Base-by-base conservation (phyloP, 2,888 invertebrate species). In the Ernsta delagoae region DNA sequence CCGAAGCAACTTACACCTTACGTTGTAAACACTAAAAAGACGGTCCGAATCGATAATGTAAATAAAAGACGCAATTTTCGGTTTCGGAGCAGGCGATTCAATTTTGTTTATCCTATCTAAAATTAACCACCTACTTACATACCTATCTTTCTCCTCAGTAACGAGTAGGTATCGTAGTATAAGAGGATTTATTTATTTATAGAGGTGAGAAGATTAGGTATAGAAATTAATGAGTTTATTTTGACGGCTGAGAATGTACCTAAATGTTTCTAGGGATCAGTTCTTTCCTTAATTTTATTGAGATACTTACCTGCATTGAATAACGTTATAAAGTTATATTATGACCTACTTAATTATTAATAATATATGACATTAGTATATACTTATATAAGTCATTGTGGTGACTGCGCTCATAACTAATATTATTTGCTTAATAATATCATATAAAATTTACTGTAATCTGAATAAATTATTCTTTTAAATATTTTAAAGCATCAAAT, bases 91-190 rank as follows among this genome's bases (percentile, higher is more conserved):
- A 63, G 57, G 43, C 59, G 59, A 61, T 48, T 62, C 8, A 31
- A 61, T 36, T 67, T 70, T 50, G 56, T 64, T 64, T 60, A 71
- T 60, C 56, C 36, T 70, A 59, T 71, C 66, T 71, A 64, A 71
- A 71, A 67, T 70, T 67, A 68, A 65, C 24, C 43, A 63, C 43
- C 56, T 36, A 24, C 45, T 70, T 67, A 68, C 61, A 12, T 36
- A 63, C 43, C 56, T 36, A 24, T 41, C 34, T 62, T 66, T 59
- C 50, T 63, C 54, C 39, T 45, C 43, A 53, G 60, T 34, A 48
- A 56, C 54, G 56, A 64, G 56, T 24, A 24, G 24, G 24, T 24
- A 24, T 24, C 24, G 24, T 24, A 24, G 24, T 24, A 24, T 24
- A 24, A 24, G 24, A 24, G 24, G 24, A 24, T 3, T 1, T 24